Conservation (phyloP, 2,888 invertebrate species). For the Drosophila anceps region DNA sequence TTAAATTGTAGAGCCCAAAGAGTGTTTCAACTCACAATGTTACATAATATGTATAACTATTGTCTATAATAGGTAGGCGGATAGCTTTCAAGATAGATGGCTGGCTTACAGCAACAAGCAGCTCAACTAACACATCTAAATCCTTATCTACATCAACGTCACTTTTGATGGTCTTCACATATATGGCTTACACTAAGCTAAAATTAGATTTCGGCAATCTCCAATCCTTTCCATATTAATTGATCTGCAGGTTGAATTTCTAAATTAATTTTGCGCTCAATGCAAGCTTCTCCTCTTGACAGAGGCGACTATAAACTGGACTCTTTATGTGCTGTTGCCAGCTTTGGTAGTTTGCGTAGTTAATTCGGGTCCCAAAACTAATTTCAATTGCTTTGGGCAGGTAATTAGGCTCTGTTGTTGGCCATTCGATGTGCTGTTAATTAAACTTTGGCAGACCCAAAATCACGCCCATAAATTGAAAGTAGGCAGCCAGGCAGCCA, state of each 20-base stretch:
- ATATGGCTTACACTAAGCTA: neutral
- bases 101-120: no score
- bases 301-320: neutral
- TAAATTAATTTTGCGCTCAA: neutral
- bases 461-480: slow-evolving; percentile 45
- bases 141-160: no score
- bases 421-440: slow-evolving; percentile 50
- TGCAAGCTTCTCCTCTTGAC: no score
- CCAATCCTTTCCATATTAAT: neutral
- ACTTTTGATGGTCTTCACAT: neutral
- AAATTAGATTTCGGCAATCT: neutral
- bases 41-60: no score
- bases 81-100: no score
- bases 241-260: neutral
- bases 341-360: neutral
- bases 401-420: slow-evolving; percentile 40
- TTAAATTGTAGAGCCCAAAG: no score
- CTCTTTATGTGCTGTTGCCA: neutral
- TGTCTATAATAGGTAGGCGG: no score
- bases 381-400: slow-evolving; percentile 34
- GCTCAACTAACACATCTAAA: no score
- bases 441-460: slow-evolving; percentile 43
- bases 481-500: neutral
- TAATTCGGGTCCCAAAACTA: slow-evolving; percentile 27
- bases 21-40: no score